Evolutionary conservation across 2,888 invertebrate genomes (phyloP).

Genomic region (Mantis religiosa): DNA sequence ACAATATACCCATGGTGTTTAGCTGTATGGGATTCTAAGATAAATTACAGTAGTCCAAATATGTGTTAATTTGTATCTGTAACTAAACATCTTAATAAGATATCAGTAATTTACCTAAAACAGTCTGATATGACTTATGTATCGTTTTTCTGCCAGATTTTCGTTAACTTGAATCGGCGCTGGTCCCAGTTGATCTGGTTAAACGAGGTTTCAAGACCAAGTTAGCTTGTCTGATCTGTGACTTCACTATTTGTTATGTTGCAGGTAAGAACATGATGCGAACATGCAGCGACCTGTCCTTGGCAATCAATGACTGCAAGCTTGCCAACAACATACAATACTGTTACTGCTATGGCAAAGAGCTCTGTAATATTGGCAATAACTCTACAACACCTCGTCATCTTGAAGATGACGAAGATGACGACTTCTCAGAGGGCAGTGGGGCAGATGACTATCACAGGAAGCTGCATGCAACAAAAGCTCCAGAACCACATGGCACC

Average conservation of each 20-base stretch:
- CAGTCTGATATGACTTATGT: too few relatives aligned
- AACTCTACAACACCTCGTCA: background rate
- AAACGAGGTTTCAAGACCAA: too few relatives aligned
- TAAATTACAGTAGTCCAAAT: too few relatives aligned
- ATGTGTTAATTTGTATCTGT: too few relatives aligned
- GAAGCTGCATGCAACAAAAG: background rate
- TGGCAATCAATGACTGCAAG: conserved; percentile 38
- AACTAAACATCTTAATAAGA: too few relatives aligned
- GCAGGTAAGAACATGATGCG: conserved; percentile 31
- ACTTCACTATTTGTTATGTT: background rate
- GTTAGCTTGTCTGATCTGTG: too few relatives aligned
- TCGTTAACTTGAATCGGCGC: too few relatives aligned
- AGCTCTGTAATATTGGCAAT: conserved; percentile 39
- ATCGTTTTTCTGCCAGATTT: too few relatives aligned
- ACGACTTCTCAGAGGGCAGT: background rate
- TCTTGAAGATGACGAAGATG: conserved; percentile 9
- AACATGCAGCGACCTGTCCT: conserved; percentile 36
- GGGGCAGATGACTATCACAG: background rate
- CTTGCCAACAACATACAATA: conserved; percentile 40
- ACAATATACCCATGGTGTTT: too few relatives aligned
- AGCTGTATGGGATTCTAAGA: too few relatives aligned
- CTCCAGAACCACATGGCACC: background rate
- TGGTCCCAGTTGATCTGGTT: too few relatives aligned
- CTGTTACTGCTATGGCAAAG: conserved; percentile 40
- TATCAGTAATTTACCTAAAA: too few relatives aligned